Evolutionary conservation across 2,113 vertebrate species (phyloP).

Genomic region (Leptosomus discolor): DNA sequence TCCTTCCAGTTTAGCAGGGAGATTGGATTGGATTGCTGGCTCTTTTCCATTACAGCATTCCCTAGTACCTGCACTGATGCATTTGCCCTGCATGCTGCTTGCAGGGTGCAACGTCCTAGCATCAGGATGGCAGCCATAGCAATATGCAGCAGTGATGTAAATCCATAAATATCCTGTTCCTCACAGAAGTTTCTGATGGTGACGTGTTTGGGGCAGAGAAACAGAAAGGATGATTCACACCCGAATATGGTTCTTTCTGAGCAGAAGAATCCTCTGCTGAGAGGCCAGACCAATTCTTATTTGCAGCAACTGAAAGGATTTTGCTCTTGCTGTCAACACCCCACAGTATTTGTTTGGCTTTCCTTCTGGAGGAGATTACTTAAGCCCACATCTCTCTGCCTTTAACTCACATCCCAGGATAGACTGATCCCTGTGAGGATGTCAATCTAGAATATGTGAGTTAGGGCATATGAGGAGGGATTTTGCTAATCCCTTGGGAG

Average conservation of each 20-base stretch:
- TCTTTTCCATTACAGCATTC: not conserved
- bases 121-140: not conserved
- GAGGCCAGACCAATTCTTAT: not conserved
- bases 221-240: conserved; percentile 4
- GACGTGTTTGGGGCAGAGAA: not conserved
- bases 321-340: conserved; percentile 30
- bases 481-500: not conserved
- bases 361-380: not conserved
- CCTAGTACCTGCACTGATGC: not conserved
- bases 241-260: conserved; percentile 42
- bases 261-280: not conserved
- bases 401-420: not conserved
- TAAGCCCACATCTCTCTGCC: not conserved
- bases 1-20: not conserved
- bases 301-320: not conserved
- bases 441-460: not conserved
- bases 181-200: not conserved
- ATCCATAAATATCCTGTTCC: not conserved
- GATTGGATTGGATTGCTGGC: rapidly evolving
- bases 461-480: not conserved
- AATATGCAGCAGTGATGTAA: not conserved
- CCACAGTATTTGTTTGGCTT: not conserved
- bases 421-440: not conserved
- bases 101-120: not conserved
- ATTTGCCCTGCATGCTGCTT: not conserved